Percentiles rank a stretch among this genome's conserved stretches.
Evolutionary conservation across 2,797 vertebrate genomes (phyloP).

Genomic region (Cygnus olor): DNA sequence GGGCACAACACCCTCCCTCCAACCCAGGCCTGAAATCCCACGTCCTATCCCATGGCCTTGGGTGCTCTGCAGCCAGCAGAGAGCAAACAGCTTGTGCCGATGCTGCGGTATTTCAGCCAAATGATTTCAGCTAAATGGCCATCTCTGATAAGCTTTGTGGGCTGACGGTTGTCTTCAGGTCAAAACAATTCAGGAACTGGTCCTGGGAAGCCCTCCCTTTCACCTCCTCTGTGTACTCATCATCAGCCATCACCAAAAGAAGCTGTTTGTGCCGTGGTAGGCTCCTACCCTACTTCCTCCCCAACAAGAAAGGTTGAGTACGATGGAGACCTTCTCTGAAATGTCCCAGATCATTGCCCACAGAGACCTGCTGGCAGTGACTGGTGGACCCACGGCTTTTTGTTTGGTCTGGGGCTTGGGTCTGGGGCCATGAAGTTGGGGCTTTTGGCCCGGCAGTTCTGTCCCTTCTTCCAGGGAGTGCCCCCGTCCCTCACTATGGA

Average conservation of each 20-base stretch:
- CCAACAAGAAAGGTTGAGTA: neutral
- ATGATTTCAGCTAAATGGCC: neutral
- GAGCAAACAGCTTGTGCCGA: neutral
- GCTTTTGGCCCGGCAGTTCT: neutral
- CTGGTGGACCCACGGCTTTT: neutral
- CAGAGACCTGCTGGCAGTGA: neutral
- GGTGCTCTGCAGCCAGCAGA: neutral
- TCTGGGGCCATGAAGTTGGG: rapidly evolving
- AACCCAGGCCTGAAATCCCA: neutral
- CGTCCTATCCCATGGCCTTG: neutral
- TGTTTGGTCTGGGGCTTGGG: neutral
- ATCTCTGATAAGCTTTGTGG: neutral
- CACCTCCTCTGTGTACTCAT: neutral
- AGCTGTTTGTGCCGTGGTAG: rapidly evolving
- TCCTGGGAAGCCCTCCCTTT: neutral
- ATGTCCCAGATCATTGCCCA: rapidly evolving
- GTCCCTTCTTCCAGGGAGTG: neutral
- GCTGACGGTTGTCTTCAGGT: neutral
- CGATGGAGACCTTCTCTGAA: neutral
- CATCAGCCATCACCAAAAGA: neutral
- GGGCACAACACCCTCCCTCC: neutral
- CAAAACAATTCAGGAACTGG: neutral
- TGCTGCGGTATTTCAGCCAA: too few species aligned
- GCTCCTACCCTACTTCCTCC: neutral
- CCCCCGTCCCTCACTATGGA: rapidly evolving